phyloP scores from a whole-genome alignment of 2,888 invertebrate species.

The Julus scanicus region DNA sequence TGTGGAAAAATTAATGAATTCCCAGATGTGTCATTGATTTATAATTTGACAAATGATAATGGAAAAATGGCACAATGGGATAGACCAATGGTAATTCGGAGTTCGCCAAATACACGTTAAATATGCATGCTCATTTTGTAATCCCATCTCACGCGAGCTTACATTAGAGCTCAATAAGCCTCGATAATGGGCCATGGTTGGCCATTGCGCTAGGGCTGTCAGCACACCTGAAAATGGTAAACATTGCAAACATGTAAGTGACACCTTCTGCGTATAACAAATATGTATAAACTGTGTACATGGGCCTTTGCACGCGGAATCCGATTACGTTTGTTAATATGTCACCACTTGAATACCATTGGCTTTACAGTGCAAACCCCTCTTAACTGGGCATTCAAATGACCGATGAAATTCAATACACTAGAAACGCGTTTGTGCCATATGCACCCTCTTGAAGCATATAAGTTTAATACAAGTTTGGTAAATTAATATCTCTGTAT shows the following conservation, averaged over 20 bases:
- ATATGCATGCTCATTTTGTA: slow-evolving; percentile 1
- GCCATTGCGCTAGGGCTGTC: background rate
- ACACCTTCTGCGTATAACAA: background rate
- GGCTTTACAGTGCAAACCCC: background rate
- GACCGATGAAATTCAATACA: too few relatives aligned
- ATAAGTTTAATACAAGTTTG: too few relatives aligned
- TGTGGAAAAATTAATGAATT: slow-evolving; percentile 1
- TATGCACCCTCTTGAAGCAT: too few relatives aligned
- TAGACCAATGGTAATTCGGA: background rate
- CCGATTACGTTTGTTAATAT: background rate
- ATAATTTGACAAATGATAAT: slow-evolving; percentile 1
- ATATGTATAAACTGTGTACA: background rate
- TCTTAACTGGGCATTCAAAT: background rate
- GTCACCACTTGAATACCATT: background rate
- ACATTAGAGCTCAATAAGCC: background rate
- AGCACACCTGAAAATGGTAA: background rate
- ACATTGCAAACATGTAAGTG: background rate
- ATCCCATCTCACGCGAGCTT: background rate
- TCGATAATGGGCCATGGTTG: background rate
- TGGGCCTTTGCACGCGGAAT: background rate
- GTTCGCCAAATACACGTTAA: background rate
- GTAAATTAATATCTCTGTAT: too few relatives aligned
- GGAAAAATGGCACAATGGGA: background rate
- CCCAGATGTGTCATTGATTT: slow-evolving; percentile 1
- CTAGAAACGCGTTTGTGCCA: too few relatives aligned